Evolutionary conservation across 2,888 invertebrate genomes (phyloP).

Genomic region (Xylocampa areola): DNA sequence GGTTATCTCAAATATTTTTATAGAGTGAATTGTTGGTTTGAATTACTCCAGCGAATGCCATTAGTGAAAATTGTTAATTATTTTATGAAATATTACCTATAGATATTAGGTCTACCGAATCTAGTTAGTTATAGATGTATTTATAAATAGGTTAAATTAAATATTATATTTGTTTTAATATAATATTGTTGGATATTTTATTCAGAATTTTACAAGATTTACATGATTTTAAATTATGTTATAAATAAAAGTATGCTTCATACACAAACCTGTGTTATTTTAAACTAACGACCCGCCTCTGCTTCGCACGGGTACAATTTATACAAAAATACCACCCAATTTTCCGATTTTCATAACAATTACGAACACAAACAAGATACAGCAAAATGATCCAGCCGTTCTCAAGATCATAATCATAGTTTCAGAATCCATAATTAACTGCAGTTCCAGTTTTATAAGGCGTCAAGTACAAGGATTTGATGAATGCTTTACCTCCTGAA

Average conservation of each 20-base stretch:
- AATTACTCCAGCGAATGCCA: slow-evolving; percentile 76
- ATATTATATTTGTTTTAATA: slow-evolving; percentile 70
- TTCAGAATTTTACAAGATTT: slow-evolving; percentile 88
- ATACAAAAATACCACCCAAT: no score
- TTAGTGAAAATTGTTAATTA: slow-evolving; percentile 74
- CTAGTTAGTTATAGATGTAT: slow-evolving; percentile 60
- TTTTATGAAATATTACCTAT: slow-evolving; percentile 50
- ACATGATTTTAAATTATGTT: slow-evolving; percentile 85
- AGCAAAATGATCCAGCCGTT: no score
- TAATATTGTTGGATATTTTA: slow-evolving; percentile 84
- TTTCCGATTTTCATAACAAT: no score
- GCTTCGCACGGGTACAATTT: not conserved
- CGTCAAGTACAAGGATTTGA: no score
- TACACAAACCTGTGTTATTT: slow-evolving; percentile 47
- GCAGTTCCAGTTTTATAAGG: no score
- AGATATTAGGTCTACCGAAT: slow-evolving; percentile 48
- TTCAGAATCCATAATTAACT: no score
- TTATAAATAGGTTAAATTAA: slow-evolving; percentile 65
- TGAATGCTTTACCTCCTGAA: no score
- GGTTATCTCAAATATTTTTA: slow-evolving; percentile 63
- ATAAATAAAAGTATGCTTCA: slow-evolving; percentile 85
- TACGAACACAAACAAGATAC: no score
- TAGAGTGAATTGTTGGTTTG: slow-evolving; percentile 56
- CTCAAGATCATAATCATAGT: no score
- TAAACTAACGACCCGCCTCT: not conserved